Evolutionary conservation across 2,797 vertebrate genomes (phyloP).

Genomic region (Lutjanus argentimaculatus): DNA sequence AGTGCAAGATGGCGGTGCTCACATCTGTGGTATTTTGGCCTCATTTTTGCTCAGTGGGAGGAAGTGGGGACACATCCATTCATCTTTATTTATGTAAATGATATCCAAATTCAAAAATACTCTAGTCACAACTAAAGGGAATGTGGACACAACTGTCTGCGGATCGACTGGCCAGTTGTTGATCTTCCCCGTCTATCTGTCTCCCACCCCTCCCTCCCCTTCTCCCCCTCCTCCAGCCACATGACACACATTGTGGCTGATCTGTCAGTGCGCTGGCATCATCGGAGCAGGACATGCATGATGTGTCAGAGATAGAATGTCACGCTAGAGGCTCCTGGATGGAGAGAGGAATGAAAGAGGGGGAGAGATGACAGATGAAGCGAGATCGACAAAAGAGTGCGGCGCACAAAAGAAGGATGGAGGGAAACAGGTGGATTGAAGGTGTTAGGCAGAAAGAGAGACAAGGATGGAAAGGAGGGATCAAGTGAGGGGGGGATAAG

Average conservation of each 20-base stretch:
- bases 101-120: neutral
- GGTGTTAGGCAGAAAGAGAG: conserved; percentile 71
- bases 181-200: conserved; percentile 61
- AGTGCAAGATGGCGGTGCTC: too few relatives aligned
- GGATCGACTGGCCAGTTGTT: conserved; percentile 42
- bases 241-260: conserved; percentile 84
- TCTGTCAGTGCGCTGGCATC: conserved; percentile 84
- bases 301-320: conserved; percentile 87
- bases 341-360: conserved; percentile 59
- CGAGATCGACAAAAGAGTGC: conserved; percentile 66
- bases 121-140: neutral
- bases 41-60: too few relatives aligned
- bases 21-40: too few relatives aligned
- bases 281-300: conserved; percentile 84
- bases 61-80: too few relatives aligned
- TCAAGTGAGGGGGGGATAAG: conserved; percentile 62
- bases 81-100: too few relatives aligned
- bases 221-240: conserved; percentile 64
- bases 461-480: conserved; percentile 73
- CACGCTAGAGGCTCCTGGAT: conserved; percentile 78
- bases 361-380: conserved; percentile 75
- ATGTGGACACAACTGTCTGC: conserved; percentile 18
- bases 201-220: neutral
- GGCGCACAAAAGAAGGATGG: conserved; percentile 68
- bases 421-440: conserved; percentile 77